A percentile compares a stretch with the other conserved stretches of the same genome.
phyloP scores from a whole-genome alignment of 2,888 invertebrate genomes.

The Thumatha senex region DNA sequence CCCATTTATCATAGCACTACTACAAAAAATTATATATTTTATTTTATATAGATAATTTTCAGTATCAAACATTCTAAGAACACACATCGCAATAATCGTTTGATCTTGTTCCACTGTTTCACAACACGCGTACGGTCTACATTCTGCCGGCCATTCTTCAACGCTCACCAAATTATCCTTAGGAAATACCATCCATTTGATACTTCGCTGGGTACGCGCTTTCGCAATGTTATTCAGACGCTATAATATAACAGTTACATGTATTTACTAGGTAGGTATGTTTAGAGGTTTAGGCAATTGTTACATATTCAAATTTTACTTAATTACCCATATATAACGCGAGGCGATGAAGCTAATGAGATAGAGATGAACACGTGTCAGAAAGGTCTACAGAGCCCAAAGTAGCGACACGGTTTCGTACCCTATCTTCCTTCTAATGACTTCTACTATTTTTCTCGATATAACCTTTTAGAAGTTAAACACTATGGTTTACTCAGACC shows the following conservation, averaged over 20 bases:
- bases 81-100: background rate
- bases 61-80: background rate
- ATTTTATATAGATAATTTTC: background rate
- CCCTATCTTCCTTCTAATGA: no score
- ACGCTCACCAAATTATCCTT: constrained; percentile 31
- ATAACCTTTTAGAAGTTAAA: no score
- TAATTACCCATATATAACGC: no score
- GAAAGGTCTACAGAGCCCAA: no score
- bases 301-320: no score
- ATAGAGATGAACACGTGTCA: no score
- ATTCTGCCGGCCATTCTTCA: constrained; percentile 16
- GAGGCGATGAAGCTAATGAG: no score
- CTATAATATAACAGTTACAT: background rate
- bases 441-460: no score
- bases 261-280: background rate
- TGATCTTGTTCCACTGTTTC: constrained; percentile 6
- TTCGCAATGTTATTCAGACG: constrained; percentile 20
- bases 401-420: no score
- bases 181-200: constrained; percentile 25
- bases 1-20: no score
- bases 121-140: constrained; percentile 3
- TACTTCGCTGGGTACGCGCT: constrained; percentile 21
- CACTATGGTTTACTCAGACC: no score
- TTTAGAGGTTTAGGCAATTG: background rate
- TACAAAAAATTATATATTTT: no score